phyloP scores from a whole-genome alignment of 64 coral and sea anemone species.

The Porites australiensis region DNA sequence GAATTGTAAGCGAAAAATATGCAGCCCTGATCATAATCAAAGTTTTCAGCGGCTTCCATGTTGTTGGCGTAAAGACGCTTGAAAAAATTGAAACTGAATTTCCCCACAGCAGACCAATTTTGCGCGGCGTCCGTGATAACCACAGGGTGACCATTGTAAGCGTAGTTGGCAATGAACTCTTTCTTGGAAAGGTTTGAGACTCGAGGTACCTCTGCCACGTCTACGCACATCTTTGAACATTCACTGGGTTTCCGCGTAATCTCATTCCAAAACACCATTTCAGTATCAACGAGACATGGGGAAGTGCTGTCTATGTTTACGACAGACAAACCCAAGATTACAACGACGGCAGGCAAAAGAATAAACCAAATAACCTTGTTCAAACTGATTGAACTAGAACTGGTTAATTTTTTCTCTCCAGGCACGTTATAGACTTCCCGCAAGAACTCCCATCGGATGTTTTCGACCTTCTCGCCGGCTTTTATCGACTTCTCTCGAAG shows the following conservation, averaged over 20 bases:
- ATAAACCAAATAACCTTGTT: slow-evolving; percentile 42
- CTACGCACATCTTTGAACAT: slow-evolving; percentile 89
- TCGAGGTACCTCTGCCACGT: slow-evolving; percentile 71
- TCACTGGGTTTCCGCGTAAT: slow-evolving; percentile 84
- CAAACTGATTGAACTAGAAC: not conserved
- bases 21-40: slow-evolving; percentile 77
- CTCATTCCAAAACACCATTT: slow-evolving; percentile 72
- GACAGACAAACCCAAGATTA: slow-evolving; percentile 34
- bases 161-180: slow-evolving; percentile 86
- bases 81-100: slow-evolving; percentile 87
- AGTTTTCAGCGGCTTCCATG: slow-evolving; percentile 47
- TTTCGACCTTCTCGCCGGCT: slow-evolving; percentile 42
- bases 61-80: slow-evolving; percentile 81
- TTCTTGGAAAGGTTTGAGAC: slow-evolving; percentile 81
- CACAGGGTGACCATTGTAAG: slow-evolving; percentile 86
- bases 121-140: slow-evolving; percentile 92
- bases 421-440: slow-evolving; percentile 6
- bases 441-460: slow-evolving; percentile 74
- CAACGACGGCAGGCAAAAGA: slow-evolving; percentile 53
- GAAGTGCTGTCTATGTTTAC: slow-evolving; percentile 48
- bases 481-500: slow-evolving; percentile 58
- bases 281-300: slow-evolving; percentile 77
- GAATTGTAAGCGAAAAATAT: slow-evolving; percentile 96
- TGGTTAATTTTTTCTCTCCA: not conserved
- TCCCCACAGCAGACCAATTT: slow-evolving; percentile 87